A percentile compares a stretch with the other conserved stretches of the same genome.
These are phyloP conservation scores for Monoplex corrugatus DNA, from an alignment of 2,888 invertebrate species.

Conservation along the genomic window DNA sequence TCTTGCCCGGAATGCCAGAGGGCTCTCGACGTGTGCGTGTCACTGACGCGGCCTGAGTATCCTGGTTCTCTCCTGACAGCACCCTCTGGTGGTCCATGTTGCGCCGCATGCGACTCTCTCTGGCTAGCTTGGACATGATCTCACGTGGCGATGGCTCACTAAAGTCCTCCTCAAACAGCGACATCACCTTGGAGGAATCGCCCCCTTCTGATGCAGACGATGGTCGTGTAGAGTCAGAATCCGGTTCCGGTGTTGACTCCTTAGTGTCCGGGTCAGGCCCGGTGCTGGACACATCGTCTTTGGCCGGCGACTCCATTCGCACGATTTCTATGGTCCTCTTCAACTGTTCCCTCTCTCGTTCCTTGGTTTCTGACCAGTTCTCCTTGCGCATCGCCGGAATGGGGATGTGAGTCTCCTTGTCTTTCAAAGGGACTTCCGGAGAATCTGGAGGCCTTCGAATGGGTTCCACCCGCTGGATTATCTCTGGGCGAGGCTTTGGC, in stretches of 20 bases:
- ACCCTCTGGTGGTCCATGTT: conserved; percentile 76
- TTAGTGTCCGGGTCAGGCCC: conserved; percentile 36
- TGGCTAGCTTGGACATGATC: conserved; percentile 74
- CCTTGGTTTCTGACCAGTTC: conserved; percentile 45
- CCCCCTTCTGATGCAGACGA: conserved; percentile 48
- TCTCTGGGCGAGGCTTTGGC: conserved; percentile 70
- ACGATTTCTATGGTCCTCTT: conserved; percentile 63
- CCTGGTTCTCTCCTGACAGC: conserved; percentile 58
- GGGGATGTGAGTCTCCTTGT: conserved; percentile 54
- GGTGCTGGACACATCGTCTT: conserved; percentile 46
- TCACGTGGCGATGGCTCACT: conserved; percentile 76
- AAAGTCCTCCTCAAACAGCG: conserved; percentile 72
- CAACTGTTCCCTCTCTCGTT: conserved; percentile 57
- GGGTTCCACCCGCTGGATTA: conserved; percentile 73
- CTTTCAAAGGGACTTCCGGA: conserved; percentile 51
- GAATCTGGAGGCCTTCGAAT: conserved; percentile 62
- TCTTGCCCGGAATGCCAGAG: conserved; percentile 76
- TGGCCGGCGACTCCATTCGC: conserved; percentile 56
- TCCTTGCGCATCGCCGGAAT: conserved; percentile 45
- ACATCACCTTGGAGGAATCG: conserved; percentile 51
- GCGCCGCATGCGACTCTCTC: conserved; percentile 75
- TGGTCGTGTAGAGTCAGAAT: conserved; percentile 24
- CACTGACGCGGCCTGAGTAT: conserved; percentile 41
- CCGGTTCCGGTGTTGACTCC: conserved; percentile 47
- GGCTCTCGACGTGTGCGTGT: conserved; percentile 71